phyloP scores from a whole-genome alignment of 2,113 vertebrate genomes.

The Paratilapia polleni region DNA sequence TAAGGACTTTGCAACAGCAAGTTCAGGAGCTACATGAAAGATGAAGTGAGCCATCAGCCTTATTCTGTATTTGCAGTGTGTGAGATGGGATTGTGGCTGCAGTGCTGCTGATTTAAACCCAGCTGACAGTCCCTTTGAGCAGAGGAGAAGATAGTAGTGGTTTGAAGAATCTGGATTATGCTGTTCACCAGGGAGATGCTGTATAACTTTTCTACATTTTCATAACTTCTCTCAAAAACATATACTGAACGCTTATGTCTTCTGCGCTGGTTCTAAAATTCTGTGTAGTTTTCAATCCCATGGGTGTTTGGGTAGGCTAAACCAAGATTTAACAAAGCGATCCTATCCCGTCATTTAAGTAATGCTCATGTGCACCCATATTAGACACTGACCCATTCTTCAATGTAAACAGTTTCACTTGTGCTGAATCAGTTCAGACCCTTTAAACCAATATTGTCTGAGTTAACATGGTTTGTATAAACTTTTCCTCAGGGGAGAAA shows the following conservation, averaged over 20 bases:
- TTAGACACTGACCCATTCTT: neutral
- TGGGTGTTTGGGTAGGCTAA: neutral
- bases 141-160: conserved; percentile 27
- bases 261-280: neutral
- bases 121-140: conserved; percentile 57
- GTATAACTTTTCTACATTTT: conserved; percentile 35
- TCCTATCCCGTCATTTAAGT: neutral
- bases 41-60: conserved; percentile 48
- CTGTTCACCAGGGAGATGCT: conserved; percentile 29
- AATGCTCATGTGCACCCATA: neutral
- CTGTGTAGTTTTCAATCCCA: conserved; percentile 3
- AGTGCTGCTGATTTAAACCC: conserved; percentile 54
- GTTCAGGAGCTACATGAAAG: conserved; percentile 53
- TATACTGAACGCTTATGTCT: conserved; percentile 3
- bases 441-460: neutral
- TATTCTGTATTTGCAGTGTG: conserved; percentile 35
- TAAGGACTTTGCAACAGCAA: conserved; percentile 51
- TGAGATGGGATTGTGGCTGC: conserved; percentile 35
- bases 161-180: conserved; percentile 58
- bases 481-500: neutral
- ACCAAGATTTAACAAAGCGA: neutral
- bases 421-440: neutral
- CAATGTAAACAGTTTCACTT: neutral
- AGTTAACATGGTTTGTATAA: neutral
- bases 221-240: conserved; percentile 20